Conservation (phyloP, 2,113 vertebrate genomes). For the Gopherus evgoodei region DNA sequence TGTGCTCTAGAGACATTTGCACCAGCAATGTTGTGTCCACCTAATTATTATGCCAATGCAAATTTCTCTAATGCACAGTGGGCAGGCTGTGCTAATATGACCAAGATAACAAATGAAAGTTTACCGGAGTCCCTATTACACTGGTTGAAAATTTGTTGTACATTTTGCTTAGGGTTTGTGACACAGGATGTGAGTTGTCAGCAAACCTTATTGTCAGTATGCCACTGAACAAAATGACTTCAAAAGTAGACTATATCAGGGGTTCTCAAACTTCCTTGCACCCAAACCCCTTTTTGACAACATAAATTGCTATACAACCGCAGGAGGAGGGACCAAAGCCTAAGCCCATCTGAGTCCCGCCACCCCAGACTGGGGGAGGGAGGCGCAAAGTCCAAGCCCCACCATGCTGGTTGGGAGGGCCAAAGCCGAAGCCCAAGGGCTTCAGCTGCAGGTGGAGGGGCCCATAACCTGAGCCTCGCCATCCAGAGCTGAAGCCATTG, state of each 20-base stretch:
- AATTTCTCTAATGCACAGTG: neutral
- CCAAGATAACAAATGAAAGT: neutral
- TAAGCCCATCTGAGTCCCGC: no score
- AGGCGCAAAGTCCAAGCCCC: no score
- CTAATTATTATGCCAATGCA: neutral
- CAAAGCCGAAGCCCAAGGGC: no score
- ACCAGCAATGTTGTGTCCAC: neutral
- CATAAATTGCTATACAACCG: no score
- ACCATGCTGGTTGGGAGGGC: no score
- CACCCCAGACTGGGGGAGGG: no score
- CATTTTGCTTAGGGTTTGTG: accelerated
- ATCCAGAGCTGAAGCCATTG: no score
- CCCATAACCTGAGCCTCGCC: no score
- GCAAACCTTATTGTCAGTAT: accelerated
- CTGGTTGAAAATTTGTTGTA: neutral
- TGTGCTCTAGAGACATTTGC: neutral
- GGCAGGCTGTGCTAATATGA: neutral
- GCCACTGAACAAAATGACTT: neutral
- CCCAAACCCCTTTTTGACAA: no score
- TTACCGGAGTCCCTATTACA: neutral
- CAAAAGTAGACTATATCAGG: neutral
- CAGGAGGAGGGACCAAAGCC: no score
- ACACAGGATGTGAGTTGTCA: accelerated
- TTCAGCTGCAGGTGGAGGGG: no score
- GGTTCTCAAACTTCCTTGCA: no score